Conservation (phyloP, 2,888 invertebrate genomes). For the Dysmachus trigonus region DNA sequence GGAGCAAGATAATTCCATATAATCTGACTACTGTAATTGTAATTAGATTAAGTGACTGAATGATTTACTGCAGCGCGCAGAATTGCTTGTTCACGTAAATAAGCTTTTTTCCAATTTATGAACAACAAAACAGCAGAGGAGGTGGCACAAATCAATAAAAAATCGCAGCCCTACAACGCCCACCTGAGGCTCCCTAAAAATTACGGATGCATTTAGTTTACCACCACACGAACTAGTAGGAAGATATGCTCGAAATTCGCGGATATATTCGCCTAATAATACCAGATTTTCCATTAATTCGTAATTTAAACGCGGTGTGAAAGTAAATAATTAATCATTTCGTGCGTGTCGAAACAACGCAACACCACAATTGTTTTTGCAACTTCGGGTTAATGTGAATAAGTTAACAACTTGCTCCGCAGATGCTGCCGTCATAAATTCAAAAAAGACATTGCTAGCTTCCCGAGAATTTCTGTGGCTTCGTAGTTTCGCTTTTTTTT, state of each 20-base stretch:
- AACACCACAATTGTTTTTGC: not conserved
- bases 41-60: not conserved
- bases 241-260: not conserved
- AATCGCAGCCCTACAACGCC: not conserved
- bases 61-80: not conserved
- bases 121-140: not conserved
- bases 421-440: not conserved
- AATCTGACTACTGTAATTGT: not conserved
- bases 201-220: not conserved
- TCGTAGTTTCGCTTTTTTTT: not conserved
- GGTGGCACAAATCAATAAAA: conserved; percentile 21
- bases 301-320: not conserved
- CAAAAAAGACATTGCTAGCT: not conserved
- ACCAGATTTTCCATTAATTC: not conserved
- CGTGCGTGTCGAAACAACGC: not conserved
- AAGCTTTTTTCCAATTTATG: not conserved
- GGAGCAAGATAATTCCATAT: not conserved
- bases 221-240: not conserved
- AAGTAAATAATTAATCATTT: conserved; percentile 11
- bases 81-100: not conserved
- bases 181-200: not conserved
- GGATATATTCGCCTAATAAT: not conserved
- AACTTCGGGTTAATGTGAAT: not conserved
- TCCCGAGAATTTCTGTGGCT: not conserved
- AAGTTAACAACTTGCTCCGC: not conserved